phyloP scores from a whole-genome alignment of 2,888 invertebrate species.

The Caenorhabditis macrosperma region DNA sequence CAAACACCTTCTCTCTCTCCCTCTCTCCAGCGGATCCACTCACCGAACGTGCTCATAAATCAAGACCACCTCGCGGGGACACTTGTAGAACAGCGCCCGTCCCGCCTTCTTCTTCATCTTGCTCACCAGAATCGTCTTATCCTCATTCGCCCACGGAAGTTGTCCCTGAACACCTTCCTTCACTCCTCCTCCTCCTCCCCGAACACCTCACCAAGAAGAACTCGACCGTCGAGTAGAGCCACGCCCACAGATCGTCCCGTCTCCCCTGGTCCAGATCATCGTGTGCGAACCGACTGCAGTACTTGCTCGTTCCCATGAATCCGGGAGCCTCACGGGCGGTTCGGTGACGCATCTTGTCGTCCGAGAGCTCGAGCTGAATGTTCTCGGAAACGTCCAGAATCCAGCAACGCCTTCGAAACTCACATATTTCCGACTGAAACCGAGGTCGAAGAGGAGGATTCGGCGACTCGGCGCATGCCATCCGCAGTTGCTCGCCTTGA shows the following conservation, averaged over 20 bases:
- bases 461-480: constrained; percentile 54
- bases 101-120: constrained; percentile 54
- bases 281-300: constrained; percentile 63
- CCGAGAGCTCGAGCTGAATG: constrained; percentile 41
- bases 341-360: constrained; percentile 42
- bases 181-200: too few relatives aligned
- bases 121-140: constrained; percentile 50
- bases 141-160: constrained; percentile 58
- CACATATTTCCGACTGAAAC: constrained; percentile 62
- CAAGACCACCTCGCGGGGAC: constrained; percentile 59
- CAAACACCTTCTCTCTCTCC: too few relatives aligned
- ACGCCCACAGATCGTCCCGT: constrained; percentile 75
- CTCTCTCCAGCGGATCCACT: too few relatives aligned
- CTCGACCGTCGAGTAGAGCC: constrained; percentile 73
- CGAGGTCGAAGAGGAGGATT: constrained; percentile 62
- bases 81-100: constrained; percentile 51
- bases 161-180: constrained; percentile 45
- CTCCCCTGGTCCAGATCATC: constrained; percentile 71
- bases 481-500: constrained; percentile 75
- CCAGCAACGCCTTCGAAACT: not conserved
- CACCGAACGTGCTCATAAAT: constrained; percentile 65
- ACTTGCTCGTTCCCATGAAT: constrained; percentile 72
- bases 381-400: not conserved
- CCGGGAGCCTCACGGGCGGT: constrained; percentile 60
- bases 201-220: constrained; percentile 61